Conservation (phyloP, 92 coral and sea anemone genomes). For the Epizoanthus illoricatus region DNA sequence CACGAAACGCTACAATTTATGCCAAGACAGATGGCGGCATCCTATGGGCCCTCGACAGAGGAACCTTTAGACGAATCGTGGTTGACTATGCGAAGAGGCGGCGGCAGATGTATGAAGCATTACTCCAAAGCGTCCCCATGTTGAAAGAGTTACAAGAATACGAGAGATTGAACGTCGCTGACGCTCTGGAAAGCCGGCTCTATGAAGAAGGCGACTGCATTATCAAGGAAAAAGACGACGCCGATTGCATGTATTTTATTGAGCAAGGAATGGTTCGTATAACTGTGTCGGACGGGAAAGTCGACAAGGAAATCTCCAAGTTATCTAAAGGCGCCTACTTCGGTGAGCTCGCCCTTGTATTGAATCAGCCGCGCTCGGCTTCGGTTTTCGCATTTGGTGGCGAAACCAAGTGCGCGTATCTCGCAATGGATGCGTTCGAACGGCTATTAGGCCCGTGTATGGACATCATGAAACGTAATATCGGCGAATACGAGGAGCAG, state of each 20-base stretch:
- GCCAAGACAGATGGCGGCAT: slow-evolving; percentile 77
- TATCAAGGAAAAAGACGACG: slow-evolving; percentile 84
- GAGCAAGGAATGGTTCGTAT: slow-evolving; percentile 85
- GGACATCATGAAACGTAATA: slow-evolving; percentile 97
- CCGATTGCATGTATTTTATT: slow-evolving; percentile 98
- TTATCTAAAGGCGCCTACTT: slow-evolving; percentile 80
- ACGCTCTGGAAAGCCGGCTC: slow-evolving; percentile 80
- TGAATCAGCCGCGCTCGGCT: slow-evolving; percentile 96
- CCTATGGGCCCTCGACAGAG: slow-evolving; percentile 94
- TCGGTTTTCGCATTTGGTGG: slow-evolving; percentile 79
- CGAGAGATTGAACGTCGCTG: slow-evolving; percentile 92
- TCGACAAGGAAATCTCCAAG: slow-evolving; percentile 75
- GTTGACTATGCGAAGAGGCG: slow-evolving; percentile 93
- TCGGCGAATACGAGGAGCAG: slow-evolving; percentile 82
- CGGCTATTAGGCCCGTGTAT: slow-evolving; percentile 94
- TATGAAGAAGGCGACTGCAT: slow-evolving; percentile 86
- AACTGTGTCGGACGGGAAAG: slow-evolving; percentile 69
- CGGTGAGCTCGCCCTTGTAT: slow-evolving; percentile 94
- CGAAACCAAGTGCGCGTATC: slow-evolving; percentile 75
- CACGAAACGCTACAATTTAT: slow-evolving; percentile 94
- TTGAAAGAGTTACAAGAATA: slow-evolving; percentile 74
- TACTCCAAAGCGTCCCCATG: slow-evolving; percentile 90
- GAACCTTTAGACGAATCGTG: slow-evolving; percentile 86
- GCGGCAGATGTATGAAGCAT: slow-evolving; percentile 82
- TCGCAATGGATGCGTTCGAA: slow-evolving; percentile 91